Evolutionary conservation across 2,888 invertebrate species (phyloP).

Genomic region (Trichogramma dendrolimi): DNA sequence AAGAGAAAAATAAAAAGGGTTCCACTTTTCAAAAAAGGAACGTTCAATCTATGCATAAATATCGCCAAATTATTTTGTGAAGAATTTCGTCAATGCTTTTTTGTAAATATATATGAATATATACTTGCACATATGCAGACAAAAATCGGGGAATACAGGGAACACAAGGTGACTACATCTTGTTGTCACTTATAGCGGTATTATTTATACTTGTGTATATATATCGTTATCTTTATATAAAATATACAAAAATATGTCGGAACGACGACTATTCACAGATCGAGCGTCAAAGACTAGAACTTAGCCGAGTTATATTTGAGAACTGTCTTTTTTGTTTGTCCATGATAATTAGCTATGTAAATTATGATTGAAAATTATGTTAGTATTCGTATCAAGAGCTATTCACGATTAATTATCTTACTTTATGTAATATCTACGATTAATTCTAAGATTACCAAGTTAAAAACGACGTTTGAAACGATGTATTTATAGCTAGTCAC

Average conservation of each 20-base stretch:
- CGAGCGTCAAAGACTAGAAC: slow-evolving; percentile 40
- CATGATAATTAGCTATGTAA: slow-evolving; percentile 20
- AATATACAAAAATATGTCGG: slow-evolving; percentile 53
- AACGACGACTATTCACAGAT: slow-evolving; percentile 50
- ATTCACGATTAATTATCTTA: too few relatives aligned
- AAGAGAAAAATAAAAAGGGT: too few relatives aligned
- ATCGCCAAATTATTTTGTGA: too few relatives aligned
- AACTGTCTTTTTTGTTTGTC: slow-evolving; percentile 25
- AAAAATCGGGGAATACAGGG: slow-evolving; percentile 1
- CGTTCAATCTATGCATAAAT: too few relatives aligned
- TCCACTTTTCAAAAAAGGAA: too few relatives aligned
- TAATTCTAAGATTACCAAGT: too few relatives aligned
- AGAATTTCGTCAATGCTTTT: too few relatives aligned
- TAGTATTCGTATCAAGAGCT: too few relatives aligned
- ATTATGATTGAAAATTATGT: slow-evolving; percentile 21
- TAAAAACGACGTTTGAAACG: too few relatives aligned
- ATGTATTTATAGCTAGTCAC: too few relatives aligned
- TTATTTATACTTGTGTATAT: slow-evolving; percentile 22
- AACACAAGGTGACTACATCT: slow-evolving; percentile 36
- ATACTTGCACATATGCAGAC: not conserved
- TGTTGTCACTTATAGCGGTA: slow-evolving; percentile 40
- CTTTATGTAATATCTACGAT: too few relatives aligned
- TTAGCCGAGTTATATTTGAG: slow-evolving; percentile 27
- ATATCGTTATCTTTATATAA: slow-evolving; percentile 48
- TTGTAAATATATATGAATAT: too few relatives aligned